Percentiles rank a stretch among this genome's conserved stretches.
Conservation (phyloP, 2,888 invertebrate species). For the Drosophila infuscata region DNA sequence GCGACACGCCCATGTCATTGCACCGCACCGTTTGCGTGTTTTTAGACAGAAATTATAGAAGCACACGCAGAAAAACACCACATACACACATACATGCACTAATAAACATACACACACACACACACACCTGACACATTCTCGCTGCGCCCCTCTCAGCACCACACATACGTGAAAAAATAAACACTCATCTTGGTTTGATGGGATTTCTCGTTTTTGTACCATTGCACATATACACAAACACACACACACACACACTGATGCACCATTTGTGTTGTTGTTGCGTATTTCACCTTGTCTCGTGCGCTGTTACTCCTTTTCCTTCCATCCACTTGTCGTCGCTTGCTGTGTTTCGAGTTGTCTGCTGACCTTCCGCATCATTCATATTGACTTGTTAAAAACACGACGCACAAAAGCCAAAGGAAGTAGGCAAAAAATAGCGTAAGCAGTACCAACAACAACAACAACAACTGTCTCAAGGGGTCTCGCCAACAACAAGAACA, state of each 20-base stretch:
- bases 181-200: slow-evolving; percentile 38
- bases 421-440: slow-evolving; percentile 46
- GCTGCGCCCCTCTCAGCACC: slow-evolving; percentile 12
- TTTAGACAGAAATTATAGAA: slow-evolving; percentile 43
- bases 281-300: slow-evolving; percentile 54
- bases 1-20: slow-evolving; percentile 60
- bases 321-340: slow-evolving; percentile 50
- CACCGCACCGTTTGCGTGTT: slow-evolving; percentile 60
- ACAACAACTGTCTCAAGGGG: slow-evolving; percentile 69
- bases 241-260: slow-evolving; percentile 12
- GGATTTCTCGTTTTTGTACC: slow-evolving; percentile 25
- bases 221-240: slow-evolving; percentile 7
- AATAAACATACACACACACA: slow-evolving; percentile 25
- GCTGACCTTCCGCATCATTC: slow-evolving; percentile 77
- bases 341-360: slow-evolving; percentile 58
- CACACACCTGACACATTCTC: slow-evolving; percentile 34
- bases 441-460: slow-evolving; percentile 36
- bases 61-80: slow-evolving; percentile 43
- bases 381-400: slow-evolving; percentile 77
- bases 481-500: slow-evolving; percentile 23
- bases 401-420: slow-evolving; percentile 54
- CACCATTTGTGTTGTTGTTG: slow-evolving; percentile 56
- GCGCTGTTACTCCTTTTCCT: slow-evolving; percentile 25
- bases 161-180: slow-evolving; percentile 23
- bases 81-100: slow-evolving; percentile 15